These are phyloP conservation scores for Willowsia nigromaculata DNA, from an alignment of 2,888 invertebrate genomes.

Conservation along the genomic window DNA sequence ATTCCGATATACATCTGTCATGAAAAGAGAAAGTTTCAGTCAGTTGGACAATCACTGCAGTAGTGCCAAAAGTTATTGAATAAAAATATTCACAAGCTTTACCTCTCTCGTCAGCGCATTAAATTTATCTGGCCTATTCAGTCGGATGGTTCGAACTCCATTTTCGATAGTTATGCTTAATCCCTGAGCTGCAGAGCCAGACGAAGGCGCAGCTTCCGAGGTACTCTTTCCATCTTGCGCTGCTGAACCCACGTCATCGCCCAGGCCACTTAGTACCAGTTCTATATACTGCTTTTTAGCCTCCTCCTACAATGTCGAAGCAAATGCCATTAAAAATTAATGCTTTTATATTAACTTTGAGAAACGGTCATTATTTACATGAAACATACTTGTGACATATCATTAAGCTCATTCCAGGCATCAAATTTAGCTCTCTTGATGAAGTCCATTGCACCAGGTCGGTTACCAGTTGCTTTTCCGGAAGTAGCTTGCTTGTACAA, in stretches of 20 bases:
- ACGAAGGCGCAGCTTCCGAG: slow-evolving; percentile 44
- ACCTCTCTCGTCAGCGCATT: slow-evolving; percentile 87
- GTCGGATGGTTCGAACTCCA: slow-evolving; percentile 84
- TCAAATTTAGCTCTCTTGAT: slow-evolving; percentile 83
- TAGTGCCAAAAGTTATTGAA: too few species aligned
- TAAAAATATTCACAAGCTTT: slow-evolving; percentile 59
- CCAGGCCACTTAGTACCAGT: slow-evolving; percentile 80
- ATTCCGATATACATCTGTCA: slow-evolving; percentile 86
- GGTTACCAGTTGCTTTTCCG: slow-evolving; percentile 81
- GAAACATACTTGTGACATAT: slow-evolving; percentile 82
- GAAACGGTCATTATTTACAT: too few species aligned
- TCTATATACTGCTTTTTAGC: slow-evolving; percentile 82
- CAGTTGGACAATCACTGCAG: too few species aligned
- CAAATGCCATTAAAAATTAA: background rate
- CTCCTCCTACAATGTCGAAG: slow-evolving; percentile 80
- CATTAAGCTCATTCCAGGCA: slow-evolving; percentile 81
- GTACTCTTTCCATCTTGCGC: too few species aligned
- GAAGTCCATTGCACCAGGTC: slow-evolving; percentile 83
- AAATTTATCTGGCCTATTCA: slow-evolving; percentile 89
- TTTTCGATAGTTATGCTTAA: slow-evolving; percentile 80
- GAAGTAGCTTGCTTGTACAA: slow-evolving; percentile 83
- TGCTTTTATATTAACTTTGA: too few species aligned
- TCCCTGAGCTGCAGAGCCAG: slow-evolving; percentile 59
- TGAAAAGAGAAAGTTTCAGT: slow-evolving; percentile 1
- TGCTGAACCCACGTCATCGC: background rate